These are phyloP conservation scores for Mimachlamys varia DNA, from an alignment of 2,888 invertebrate genomes.

Conservation along the genomic window DNA sequence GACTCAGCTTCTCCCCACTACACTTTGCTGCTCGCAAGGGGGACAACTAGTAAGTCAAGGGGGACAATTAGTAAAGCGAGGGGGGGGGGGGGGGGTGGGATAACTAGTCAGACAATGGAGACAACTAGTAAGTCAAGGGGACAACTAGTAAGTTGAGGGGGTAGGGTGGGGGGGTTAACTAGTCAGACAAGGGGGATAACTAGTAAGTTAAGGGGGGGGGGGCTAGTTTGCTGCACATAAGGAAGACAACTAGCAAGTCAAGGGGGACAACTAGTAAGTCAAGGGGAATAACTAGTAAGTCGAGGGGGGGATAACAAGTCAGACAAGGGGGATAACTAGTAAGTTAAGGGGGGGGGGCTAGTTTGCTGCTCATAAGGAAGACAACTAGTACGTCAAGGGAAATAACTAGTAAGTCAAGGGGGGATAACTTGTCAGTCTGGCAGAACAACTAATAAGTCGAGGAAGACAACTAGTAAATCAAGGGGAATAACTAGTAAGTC, in stretches of 20 bases:
- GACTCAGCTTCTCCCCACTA: conserved; percentile 57
- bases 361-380: conserved; percentile 55
- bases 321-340: conserved; percentile 56
- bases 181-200: conserved; percentile 58
- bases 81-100: no score
- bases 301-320: conserved; percentile 54
- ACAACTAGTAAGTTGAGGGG: no score
- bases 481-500: background rate
- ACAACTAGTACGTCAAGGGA: conserved; percentile 52
- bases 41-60: conserved; percentile 52
- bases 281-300: no score
- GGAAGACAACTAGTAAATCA: conserved; percentile 54
- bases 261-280: no score
- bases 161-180: conserved; percentile 51
- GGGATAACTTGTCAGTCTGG: conserved; percentile 52
- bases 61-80: no score
- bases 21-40: conserved; percentile 58
- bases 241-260: no score
- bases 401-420: conserved; percentile 55
- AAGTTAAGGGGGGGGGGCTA: conserved; percentile 50
- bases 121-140: no score
- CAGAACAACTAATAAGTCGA: conserved; percentile 54
- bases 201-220: no score
- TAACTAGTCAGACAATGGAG: no score
- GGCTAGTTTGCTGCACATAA: no score